Conservation (phyloP, 2,797 vertebrate genomes). For the Gambusia yucatana region DNA sequence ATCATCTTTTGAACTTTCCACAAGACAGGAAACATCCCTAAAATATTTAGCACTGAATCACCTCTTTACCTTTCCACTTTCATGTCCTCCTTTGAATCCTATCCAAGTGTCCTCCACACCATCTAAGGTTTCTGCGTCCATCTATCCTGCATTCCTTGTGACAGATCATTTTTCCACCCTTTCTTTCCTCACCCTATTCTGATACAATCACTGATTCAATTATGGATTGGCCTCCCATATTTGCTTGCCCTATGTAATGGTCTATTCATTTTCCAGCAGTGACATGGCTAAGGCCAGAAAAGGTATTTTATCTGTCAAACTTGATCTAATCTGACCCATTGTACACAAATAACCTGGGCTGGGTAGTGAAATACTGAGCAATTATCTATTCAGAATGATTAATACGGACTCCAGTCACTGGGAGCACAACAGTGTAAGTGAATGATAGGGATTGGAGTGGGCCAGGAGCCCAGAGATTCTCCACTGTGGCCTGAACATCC, state of each 20-base stretch:
- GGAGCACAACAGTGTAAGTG: conserved; percentile 60
- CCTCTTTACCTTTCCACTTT: conserved; percentile 11
- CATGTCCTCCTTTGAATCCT: conserved; percentile 9
- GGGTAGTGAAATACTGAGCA: conserved; percentile 69
- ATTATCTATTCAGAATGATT: conserved; percentile 79
- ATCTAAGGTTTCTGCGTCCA: conserved; percentile 3
- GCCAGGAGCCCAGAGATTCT: conserved; percentile 67
- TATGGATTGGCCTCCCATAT: conserved; percentile 50
- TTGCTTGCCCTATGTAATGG: conserved; percentile 49
- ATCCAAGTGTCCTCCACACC: not conserved
- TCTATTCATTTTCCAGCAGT: conserved; percentile 63
- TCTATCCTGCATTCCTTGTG: conserved; percentile 19
- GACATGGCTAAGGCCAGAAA: conserved; percentile 62
- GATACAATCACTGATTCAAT: conserved; percentile 52
- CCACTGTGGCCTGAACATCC: conserved; percentile 64
- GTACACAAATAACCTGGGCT: conserved; percentile 70
- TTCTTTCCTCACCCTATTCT: conserved; percentile 38
- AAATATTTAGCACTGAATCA: conserved; percentile 27
- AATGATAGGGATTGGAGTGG: conserved; percentile 70
- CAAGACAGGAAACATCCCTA: conserved; percentile 10
- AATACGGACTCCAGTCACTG: conserved; percentile 66
- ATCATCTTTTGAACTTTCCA: conserved; percentile 24
- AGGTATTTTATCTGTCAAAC: conserved; percentile 65
- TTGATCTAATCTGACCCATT: conserved; percentile 67
- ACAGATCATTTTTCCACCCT: conserved; percentile 24